Base-by-base conservation (phyloP, 1,140 invertebrate genomes). In the Drosophila aff. region DNA sequence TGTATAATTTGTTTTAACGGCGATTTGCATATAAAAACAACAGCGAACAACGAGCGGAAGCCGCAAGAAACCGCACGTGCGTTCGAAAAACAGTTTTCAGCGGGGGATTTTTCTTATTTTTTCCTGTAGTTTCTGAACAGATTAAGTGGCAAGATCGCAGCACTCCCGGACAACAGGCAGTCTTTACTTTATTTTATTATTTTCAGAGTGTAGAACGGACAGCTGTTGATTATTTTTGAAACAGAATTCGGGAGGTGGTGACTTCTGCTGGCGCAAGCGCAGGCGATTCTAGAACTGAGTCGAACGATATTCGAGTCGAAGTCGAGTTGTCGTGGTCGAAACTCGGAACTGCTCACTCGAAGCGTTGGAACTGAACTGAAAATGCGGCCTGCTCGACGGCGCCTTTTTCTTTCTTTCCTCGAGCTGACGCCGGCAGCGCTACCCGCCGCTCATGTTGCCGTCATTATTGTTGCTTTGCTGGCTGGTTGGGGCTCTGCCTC, bases 351-450 rank as follows among this genome's bases (percentile, higher is more conserved):
- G 41, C 53, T 78, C 84, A 84, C 73, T 84, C 81, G 74, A 66
- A 90, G 77, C 83, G 86, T 89, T 89, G 78, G 62, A 82, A 89
- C 81, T 89, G 61, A 91, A 89, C 86, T 89, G 71, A 89, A 89
- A 89, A 71, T 90, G 38, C 72, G 61, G 85, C 66, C 71, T 76
- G 83, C 23, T 65, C 79, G 64, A 55, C 79, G 53, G 63, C 57
- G 75, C 71, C 85, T 89, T 89, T 90, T 89, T 89, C 84, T 89
- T 78, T 87, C 67, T 89, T 84, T 87, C 67, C 84, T 74, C 43
- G 41, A 67, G 57, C 55, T 23, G 62, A 18, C 38, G 67, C 16
- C 21, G 46, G 21, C 62, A 41, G 28, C 62, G 31, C 66, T 36
- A 38, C 47, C 33, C 46, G 59, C 16, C 18, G 50, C 15, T 28